phyloP scores from a whole-genome alignment of 2,113 vertebrate species.

The Physeter macrocephalus region DNA sequence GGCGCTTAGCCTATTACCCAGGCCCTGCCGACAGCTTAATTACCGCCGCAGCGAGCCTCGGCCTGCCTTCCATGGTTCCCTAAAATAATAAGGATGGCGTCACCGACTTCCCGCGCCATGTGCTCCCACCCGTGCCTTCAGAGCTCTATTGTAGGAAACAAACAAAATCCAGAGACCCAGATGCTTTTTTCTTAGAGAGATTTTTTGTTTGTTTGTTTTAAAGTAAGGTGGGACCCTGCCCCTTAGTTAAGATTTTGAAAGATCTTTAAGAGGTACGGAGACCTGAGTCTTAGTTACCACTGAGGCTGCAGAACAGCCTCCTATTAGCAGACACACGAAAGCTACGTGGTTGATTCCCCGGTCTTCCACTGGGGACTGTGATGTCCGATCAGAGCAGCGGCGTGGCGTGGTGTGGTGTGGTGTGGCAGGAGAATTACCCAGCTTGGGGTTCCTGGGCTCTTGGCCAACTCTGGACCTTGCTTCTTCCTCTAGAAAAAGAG shows the following conservation, averaged over 20 bases:
- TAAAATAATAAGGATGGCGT: slow-evolving; percentile 69
- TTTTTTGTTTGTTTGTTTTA: background rate
- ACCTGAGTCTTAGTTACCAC: background rate
- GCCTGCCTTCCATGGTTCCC: slow-evolving; percentile 17
- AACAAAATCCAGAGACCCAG: slow-evolving; percentile 4
- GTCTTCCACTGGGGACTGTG: background rate
- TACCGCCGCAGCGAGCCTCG: background rate
- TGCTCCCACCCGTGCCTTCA: slow-evolving; percentile 28
- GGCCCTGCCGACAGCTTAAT: slow-evolving; percentile 40
- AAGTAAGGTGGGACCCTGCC: background rate
- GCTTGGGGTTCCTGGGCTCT: background rate
- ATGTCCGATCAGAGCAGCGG: background rate
- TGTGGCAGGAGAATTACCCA: background rate
- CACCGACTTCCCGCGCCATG: slow-evolving; percentile 53
- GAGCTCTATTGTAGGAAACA: slow-evolving; percentile 53
- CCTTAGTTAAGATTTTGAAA: background rate
- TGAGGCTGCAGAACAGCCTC: background rate
- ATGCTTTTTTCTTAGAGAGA: background rate
- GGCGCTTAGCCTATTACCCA: background rate
- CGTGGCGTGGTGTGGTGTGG: background rate
- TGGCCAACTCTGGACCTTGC: background rate
- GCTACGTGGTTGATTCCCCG: background rate
- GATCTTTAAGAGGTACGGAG: background rate
- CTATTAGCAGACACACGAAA: background rate
- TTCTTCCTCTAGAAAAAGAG: background rate